A percentile compares a stretch with the other conserved stretches of the same genome.
Conservation (phyloP, 2,888 invertebrate species). For the Poecilobothrus nobilitatus region DNA sequence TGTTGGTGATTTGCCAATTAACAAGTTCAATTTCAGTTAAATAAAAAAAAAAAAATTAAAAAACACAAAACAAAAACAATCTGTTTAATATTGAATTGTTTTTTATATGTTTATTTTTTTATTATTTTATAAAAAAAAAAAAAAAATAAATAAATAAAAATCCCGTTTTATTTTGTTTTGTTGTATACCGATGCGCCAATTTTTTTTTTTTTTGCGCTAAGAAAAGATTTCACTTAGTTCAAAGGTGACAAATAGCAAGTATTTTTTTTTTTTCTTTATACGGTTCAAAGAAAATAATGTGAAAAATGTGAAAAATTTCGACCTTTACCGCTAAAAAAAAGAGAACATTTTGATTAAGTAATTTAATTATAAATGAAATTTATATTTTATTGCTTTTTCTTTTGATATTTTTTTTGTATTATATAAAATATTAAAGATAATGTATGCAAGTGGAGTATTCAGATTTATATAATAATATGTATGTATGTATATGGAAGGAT, state of each 20-base stretch:
- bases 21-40: background rate
- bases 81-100: background rate
- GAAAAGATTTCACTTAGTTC: background rate
- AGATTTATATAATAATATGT: too few species aligned
- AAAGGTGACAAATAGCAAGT: background rate
- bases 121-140: too few species aligned
- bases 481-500: too few species aligned
- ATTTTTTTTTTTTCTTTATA: background rate
- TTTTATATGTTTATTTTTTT: background rate
- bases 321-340: background rate
- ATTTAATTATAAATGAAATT: background rate
- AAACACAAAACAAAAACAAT: background rate
- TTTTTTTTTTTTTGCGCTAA: background rate
- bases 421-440: too few species aligned
- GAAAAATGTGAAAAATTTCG: background rate
- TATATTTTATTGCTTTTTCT: background rate
- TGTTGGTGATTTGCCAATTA: conserved; percentile 6
- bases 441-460: too few species aligned
- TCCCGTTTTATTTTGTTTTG: background rate
- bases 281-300: background rate
- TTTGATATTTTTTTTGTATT: too few species aligned
- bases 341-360: background rate
- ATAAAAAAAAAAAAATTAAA: background rate
- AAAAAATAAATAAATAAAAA: too few species aligned
- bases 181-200: background rate